Conservation (phyloP, 2,797 vertebrate species). For the Erithacus rubecula region DNA sequence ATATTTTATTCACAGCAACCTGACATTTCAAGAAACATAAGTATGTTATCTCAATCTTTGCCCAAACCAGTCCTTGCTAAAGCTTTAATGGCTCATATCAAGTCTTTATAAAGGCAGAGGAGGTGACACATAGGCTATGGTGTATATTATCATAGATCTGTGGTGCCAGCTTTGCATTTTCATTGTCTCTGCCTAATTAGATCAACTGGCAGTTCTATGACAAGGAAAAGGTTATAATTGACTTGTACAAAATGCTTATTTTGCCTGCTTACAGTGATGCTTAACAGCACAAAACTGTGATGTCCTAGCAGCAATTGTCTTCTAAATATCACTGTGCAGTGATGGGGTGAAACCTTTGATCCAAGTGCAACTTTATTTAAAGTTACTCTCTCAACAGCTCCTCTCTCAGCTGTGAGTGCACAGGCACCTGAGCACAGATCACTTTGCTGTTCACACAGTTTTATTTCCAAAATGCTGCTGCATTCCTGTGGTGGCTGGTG, state of each 20-base stretch:
- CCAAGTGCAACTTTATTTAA: not conserved
- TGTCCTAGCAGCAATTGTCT: not conserved
- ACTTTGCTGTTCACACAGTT: not conserved
- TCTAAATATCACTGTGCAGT: not conserved
- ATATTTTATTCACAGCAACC: not conserved
- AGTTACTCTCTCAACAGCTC: not conserved
- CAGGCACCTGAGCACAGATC: not conserved
- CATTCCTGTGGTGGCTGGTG: not conserved
- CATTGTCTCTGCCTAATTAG: not conserved
- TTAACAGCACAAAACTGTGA: not conserved
- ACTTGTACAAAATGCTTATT: not conserved
- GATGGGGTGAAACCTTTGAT: not conserved
- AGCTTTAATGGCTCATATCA: not conserved
- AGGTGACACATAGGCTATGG: not conserved
- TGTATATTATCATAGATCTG: not conserved
- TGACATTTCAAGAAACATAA: not conserved
- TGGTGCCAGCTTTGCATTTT: not conserved
- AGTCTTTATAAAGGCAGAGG: not conserved
- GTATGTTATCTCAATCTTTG: not conserved
- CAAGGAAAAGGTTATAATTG: not conserved
- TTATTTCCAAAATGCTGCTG: not conserved
- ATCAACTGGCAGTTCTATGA: not conserved
- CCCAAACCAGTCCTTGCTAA: not conserved
- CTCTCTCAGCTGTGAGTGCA: accelerated
- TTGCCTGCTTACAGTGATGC: not conserved